Evolutionary conservation across 2,113 vertebrate species (phyloP).

Genomic region (Pterocles burchelli): DNA sequence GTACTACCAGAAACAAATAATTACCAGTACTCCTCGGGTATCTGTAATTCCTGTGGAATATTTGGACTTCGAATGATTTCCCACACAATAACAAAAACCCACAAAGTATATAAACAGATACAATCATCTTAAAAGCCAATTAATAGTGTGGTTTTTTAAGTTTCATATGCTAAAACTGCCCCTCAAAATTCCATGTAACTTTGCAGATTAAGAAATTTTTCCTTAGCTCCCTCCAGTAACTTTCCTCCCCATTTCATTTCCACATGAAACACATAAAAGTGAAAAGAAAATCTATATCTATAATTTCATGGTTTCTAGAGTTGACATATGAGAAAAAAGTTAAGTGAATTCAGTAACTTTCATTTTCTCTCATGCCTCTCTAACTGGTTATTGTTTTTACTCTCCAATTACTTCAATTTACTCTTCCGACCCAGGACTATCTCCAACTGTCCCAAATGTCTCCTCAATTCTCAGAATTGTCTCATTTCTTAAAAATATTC

Average conservation of each 20-base stretch:
- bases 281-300: neutral
- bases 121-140: neutral
- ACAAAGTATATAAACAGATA: neutral
- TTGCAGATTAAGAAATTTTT: neutral
- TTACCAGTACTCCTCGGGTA: neutral
- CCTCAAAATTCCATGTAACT: neutral
- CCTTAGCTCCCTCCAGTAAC: neutral
- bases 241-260: neutral
- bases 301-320: neutral
- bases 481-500: neutral
- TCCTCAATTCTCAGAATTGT: neutral
- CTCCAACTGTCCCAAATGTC: neutral
- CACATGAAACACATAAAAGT: neutral
- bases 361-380: neutral
- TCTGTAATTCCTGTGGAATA: neutral
- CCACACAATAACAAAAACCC: neutral
- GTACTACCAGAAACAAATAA: conserved; percentile 30
- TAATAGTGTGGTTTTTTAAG: neutral
- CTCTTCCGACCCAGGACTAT: neutral
- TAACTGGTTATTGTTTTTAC: neutral
- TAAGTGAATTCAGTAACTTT: neutral
- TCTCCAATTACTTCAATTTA: neutral
- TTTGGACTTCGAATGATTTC: neutral
- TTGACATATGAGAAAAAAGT: neutral
- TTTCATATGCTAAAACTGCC: neutral